These are phyloP conservation scores for Himantopus leucocephalus DNA, from an alignment of 2,113 vertebrate genomes.

Conservation along the genomic window DNA sequence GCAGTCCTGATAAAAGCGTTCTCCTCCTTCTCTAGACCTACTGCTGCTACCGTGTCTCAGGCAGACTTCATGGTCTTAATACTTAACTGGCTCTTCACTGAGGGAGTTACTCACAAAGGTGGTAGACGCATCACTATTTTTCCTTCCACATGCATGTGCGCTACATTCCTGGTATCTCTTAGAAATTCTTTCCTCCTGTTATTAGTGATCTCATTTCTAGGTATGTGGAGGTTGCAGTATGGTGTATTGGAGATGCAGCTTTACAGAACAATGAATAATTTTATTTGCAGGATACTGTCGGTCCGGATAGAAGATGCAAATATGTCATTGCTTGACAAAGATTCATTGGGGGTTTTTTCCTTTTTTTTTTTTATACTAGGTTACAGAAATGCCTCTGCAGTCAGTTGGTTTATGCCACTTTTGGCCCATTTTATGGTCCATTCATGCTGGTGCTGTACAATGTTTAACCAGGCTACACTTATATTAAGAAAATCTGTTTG, in stretches of 20 bases:
- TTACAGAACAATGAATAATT: background rate
- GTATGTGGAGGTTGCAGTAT: background rate
- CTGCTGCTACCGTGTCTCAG: background rate
- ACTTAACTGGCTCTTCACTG: background rate
- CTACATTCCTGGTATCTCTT: background rate
- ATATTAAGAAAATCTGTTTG: background rate
- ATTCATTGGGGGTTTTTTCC: background rate
- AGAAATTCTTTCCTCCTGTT: background rate
- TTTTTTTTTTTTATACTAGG: background rate
- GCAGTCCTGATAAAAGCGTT: background rate
- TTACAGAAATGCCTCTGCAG: background rate
- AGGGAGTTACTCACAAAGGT: background rate
- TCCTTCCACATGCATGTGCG: rapidly evolving
- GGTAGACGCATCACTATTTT: background rate
- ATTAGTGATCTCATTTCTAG: background rate
- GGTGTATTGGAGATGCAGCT: background rate
- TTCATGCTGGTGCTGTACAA: background rate
- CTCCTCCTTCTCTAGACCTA: background rate
- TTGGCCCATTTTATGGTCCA: background rate
- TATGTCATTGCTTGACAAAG: background rate
- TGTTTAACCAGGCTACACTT: background rate
- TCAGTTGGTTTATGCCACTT: background rate
- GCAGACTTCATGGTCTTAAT: background rate
- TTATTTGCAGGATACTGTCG: background rate
- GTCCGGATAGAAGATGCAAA: background rate